These are phyloP conservation scores for Cotesia glomerata DNA, from an alignment of 1,140 invertebrate genomes.

Conservation along the genomic window DNA sequence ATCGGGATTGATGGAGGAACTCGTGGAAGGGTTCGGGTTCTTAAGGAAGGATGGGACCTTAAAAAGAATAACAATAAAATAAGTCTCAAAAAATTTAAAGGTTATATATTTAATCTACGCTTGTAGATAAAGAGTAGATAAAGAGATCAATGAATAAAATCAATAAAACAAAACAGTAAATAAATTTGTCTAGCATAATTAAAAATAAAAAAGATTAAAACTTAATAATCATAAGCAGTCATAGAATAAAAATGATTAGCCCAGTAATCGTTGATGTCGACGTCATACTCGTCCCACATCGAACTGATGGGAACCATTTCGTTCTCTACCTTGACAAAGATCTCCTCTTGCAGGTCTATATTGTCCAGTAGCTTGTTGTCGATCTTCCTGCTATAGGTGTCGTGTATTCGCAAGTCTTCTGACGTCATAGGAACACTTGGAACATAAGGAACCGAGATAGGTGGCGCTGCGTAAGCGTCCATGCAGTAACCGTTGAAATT, in stretches of 20 bases:
- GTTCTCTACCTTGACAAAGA: constrained; percentile 40
- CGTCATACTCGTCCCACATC: background rate
- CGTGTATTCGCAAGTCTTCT: constrained; percentile 43
- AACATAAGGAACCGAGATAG: no score
- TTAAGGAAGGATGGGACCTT: constrained; percentile 11
- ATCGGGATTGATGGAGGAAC: constrained; percentile 1
- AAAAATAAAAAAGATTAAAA: background rate
- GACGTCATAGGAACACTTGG: background rate
- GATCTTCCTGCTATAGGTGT: constrained; percentile 38
- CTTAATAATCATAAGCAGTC: background rate
- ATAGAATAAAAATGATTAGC: background rate
- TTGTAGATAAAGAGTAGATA: no score
- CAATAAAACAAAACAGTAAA: no score
- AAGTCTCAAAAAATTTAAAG: background rate
- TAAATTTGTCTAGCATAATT: no score
- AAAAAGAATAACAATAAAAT: background rate
- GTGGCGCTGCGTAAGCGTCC: no score
- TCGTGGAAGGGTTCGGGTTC: background rate
- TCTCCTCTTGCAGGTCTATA: constrained; percentile 35
- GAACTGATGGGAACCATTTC: background rate
- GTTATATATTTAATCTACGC: background rate
- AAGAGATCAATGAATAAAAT: background rate
- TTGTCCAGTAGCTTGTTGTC: constrained; percentile 35
- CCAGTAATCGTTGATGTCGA: background rate
- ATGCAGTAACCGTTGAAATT: constrained; percentile 31